Percentiles rank a stretch among this genome's conserved stretches.
These are phyloP conservation scores for crab-eating macaque (Macaca fascicularis) DNA, from an alignment of 2,113 vertebrate species.

Conservation along the genomic window DNA sequence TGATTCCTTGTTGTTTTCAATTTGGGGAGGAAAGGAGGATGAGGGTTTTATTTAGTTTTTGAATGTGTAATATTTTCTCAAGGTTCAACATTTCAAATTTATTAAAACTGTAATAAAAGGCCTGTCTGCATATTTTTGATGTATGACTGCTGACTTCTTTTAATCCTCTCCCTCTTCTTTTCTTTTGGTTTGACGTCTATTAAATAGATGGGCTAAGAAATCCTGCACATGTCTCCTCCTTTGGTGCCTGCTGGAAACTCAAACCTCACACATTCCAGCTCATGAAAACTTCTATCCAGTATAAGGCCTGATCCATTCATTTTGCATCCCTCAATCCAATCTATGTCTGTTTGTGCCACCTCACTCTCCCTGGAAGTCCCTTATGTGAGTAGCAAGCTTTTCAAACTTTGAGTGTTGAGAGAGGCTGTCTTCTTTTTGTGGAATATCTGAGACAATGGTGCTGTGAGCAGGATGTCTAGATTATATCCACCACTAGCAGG, in stretches of 20 bases:
- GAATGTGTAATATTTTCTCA: background rate
- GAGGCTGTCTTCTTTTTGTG: background rate
- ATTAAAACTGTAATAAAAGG: background rate
- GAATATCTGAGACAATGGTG: background rate
- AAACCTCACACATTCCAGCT: background rate
- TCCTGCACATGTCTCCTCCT: fast-evolving
- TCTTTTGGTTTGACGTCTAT: background rate
- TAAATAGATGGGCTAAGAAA: background rate
- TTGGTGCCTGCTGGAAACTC: background rate
- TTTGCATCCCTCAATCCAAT: background rate
- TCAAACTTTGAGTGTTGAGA: background rate
- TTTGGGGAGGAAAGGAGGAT: background rate
- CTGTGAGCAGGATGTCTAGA: background rate
- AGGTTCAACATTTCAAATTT: background rate
- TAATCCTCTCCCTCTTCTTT: background rate
- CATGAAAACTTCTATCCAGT: background rate
- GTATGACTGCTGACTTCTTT: background rate
- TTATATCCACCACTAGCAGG: background rate
- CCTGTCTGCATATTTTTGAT: background rate
- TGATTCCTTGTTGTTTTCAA: background rate
- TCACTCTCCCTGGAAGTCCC: background rate
- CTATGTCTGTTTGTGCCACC: background rate
- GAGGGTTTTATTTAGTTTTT: background rate
- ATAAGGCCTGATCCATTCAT: no score
- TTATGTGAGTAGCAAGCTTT: background rate